Conservation (phyloP, 2,888 invertebrate species). For the Trachelus iudaicus region DNA sequence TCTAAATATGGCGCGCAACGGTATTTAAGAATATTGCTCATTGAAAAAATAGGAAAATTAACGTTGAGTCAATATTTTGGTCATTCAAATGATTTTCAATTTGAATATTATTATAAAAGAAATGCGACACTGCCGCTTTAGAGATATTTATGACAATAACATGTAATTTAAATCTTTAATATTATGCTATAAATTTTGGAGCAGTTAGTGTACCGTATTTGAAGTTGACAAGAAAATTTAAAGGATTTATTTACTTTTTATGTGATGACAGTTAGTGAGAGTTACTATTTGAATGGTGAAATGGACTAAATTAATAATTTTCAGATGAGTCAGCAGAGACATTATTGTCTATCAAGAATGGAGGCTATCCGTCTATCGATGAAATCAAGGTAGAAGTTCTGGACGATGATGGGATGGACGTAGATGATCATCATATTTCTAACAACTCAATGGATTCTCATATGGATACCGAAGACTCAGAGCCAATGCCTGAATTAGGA, state of each 20-base stretch:
- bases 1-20: neutral
- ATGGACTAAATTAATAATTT: neutral
- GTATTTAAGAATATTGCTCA: neutral
- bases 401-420: constrained; percentile 70
- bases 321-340: constrained; percentile 70
- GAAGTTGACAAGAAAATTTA: neutral
- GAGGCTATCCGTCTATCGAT: constrained; percentile 61
- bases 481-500: constrained; percentile 76
- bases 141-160: neutral
- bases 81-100: constrained; percentile 48
- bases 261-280: constrained; percentile 19
- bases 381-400: constrained; percentile 48
- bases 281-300: neutral
- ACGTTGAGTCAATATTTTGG: constrained; percentile 1
- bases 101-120: constrained; percentile 62
- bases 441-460: constrained; percentile 44
- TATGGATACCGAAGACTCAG: constrained; percentile 74
- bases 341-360: constrained; percentile 70
- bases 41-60: neutral
- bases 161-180: neutral
- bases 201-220: neutral
- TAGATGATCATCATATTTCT: constrained; percentile 67
- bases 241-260: constrained; percentile 30
- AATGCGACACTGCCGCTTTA: constrained; percentile 50
- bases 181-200: neutral